phyloP scores from a whole-genome alignment of 2,113 vertebrate genomes.

The Struthio camelus region DNA sequence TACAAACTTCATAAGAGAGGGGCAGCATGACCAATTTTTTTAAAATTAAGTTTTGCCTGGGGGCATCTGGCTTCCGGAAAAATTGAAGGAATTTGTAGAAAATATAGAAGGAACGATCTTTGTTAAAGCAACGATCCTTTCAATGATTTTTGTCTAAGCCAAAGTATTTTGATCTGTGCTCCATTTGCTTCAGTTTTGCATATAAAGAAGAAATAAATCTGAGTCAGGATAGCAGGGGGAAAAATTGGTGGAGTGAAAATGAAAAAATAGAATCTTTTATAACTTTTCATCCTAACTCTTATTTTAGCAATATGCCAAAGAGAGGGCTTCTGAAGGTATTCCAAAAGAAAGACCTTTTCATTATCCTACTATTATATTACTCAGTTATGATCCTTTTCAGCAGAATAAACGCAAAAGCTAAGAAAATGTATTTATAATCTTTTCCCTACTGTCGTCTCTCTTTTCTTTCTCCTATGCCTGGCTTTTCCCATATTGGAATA shows the following conservation, averaged over 20 bases:
- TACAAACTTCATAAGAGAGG: rapidly evolving
- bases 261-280: conserved; percentile 61
- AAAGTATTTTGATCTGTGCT: not conserved
- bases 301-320: conserved; percentile 45
- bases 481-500: conserved; percentile 23
- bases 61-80: not conserved
- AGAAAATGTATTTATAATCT: conserved; percentile 51
- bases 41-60: not conserved
- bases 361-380: conserved; percentile 45
- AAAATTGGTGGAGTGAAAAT: conserved; percentile 30
- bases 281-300: conserved; percentile 42
- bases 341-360: conserved; percentile 43
- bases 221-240: conserved; percentile 5
- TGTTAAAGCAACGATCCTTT: not conserved
- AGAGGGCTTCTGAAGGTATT: conserved; percentile 41
- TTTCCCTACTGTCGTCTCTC: not conserved
- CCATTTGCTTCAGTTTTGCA: conserved; percentile 16
- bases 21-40: not conserved
- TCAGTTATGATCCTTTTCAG: conserved; percentile 56
- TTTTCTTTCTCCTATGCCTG: not conserved
- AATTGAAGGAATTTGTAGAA: not conserved
- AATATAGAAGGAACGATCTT: not conserved
- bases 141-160: not conserved
- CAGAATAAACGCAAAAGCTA: conserved; percentile 49
- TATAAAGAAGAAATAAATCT: conserved; percentile 29